phyloP scores from a whole-genome alignment of 2,888 invertebrate species.

The Isoperla grammatica region DNA sequence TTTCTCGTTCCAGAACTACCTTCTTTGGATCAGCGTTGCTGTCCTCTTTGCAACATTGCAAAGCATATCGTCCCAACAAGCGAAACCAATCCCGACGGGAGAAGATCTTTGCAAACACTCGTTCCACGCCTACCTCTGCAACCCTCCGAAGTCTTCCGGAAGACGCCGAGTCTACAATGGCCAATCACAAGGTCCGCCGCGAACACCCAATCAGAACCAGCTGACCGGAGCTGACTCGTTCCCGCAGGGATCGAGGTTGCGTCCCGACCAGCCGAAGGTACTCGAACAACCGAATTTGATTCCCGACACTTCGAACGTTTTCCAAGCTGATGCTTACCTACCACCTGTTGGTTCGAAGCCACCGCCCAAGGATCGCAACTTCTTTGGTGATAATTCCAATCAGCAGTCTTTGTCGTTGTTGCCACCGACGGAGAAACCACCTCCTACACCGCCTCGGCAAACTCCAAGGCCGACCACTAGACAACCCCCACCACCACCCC shows the following conservation, averaged over 20 bases:
- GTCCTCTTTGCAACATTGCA: too few species aligned
- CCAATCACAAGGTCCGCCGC: slow-evolving; percentile 30
- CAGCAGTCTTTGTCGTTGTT: not conserved
- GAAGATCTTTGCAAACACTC: slow-evolving; percentile 27
- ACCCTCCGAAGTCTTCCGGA: slow-evolving; percentile 35
- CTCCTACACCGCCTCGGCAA: too few species aligned
- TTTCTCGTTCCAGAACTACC: too few species aligned
- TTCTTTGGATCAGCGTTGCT: too few species aligned
- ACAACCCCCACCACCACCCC: slow-evolving; percentile 24
- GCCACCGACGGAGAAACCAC: not conserved
- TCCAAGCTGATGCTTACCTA: not conserved
- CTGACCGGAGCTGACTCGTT: slow-evolving; percentile 11
- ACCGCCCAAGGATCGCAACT: not conserved
- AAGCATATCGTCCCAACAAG: too few species aligned
- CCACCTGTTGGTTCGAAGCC: not conserved
- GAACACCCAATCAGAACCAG: not conserved
- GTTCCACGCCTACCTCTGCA: slow-evolving; percentile 27
- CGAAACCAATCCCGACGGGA: not conserved
- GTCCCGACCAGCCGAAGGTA: not conserved
- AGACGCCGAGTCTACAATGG: slow-evolving; percentile 36
- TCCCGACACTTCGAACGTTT: slow-evolving; percentile 16
- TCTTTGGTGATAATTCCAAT: not conserved
- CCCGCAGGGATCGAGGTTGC: not conserved
- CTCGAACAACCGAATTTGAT: not conserved
- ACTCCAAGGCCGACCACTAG: not conserved